These are phyloP conservation scores for Rhipidura dahli DNA, from an alignment of 2,113 vertebrate genomes.

Conservation along the genomic window DNA sequence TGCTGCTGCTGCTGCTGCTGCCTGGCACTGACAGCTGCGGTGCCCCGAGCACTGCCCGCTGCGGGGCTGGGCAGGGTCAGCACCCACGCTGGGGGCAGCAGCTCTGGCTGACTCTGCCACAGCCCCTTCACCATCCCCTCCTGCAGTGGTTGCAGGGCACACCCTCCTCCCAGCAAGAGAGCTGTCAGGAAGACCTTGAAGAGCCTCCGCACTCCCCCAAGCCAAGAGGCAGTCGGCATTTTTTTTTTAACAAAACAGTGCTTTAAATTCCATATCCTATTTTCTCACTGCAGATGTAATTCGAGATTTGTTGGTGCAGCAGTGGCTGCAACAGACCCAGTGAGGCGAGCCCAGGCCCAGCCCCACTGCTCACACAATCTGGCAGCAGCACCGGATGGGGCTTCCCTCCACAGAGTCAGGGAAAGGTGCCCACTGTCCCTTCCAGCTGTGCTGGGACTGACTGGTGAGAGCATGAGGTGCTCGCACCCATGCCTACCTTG, in stretches of 20 bases:
- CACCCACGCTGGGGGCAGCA: accelerated
- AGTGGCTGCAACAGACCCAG: neutral
- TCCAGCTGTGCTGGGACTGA: neutral
- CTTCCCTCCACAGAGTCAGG: accelerated
- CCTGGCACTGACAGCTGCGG: accelerated
- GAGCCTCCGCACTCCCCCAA: neutral
- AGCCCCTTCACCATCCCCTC: neutral
- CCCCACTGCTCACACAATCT: neutral
- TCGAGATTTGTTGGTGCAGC: neutral
- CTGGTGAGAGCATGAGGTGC: accelerated
- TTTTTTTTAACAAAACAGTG: neutral
- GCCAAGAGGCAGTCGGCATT: neutral
- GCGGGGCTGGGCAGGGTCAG: neutral
- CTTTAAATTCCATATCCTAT: neutral
- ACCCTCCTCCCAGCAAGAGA: neutral
- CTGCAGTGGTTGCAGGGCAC: accelerated
- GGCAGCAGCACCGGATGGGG: accelerated
- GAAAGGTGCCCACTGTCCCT: neutral
- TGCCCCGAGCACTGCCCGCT: neutral
- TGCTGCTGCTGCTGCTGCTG: accelerated
- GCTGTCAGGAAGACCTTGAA: neutral
- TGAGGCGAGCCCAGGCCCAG: neutral
- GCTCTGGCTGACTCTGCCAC: accelerated
- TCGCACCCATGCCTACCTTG: accelerated
- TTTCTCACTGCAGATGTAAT: neutral